Base-by-base conservation (phyloP, 2,113 vertebrate genomes). In the Bucco capensis region DNA sequence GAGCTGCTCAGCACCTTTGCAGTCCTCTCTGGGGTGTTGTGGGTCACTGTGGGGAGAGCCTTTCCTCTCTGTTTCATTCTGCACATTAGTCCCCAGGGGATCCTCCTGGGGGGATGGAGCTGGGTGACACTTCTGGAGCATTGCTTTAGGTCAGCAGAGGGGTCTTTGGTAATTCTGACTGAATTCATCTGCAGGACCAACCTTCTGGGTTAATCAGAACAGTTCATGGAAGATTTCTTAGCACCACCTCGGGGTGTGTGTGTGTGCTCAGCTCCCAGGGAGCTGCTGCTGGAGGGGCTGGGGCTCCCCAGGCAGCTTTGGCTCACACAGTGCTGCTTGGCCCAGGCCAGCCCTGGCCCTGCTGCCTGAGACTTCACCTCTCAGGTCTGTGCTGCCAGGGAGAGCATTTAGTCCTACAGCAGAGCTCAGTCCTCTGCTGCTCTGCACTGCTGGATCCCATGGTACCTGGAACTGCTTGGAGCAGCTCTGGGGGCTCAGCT, bases 131-230 rank as follows among this genome's bases (percentile, higher is more conserved):
- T n/a, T 27, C 21, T 56, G 0, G 3, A 46, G 33, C 10, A 1
- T 49, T 62, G 5, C 76, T 46, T 72, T 37, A 40, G 57, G 62
- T 81, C 89, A 95, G 95, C 87, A 76, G 84, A 96, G 96, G 94
- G 74, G 92, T 98, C 98, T 98, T 98, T 98, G 98, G 98, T 98
- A 98, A 98, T 95, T 95, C 58, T 83, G 64, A 84, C 80, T 88
- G 51, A 95, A 97, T 96, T 78, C 57, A 56, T 35, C 86, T 78
- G 73, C 76, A 86, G 88, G 83, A 84, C 65, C 65, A 72, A 76
- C 76, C 56, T 83, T 83, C 69, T 24, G 93, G 65, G 31, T 42
- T 77, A 57, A 87, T 25, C 78, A 75, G 67, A 25, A 18, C 38
- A 42, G 82, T 78, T 67, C 33, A 4, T 56, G 90, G 86, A 88